Evolutionary conservation across 1,140 invertebrate genomes (phyloP).

Genomic region (Drosophila carrolli): DNA sequence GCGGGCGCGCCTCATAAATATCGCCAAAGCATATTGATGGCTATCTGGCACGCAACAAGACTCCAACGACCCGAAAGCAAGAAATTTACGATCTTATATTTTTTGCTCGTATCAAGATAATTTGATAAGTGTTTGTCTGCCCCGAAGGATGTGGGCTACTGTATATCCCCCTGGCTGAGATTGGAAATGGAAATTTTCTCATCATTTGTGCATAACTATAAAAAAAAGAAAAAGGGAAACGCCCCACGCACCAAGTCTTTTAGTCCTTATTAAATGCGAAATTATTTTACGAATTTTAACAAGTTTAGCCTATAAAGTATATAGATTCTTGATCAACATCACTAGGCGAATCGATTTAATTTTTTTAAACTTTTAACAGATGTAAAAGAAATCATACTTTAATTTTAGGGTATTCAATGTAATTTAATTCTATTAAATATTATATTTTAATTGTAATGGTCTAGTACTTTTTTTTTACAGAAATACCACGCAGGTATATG

Average conservation of each 20-base stretch:
- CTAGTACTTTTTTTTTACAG: not conserved
- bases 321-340: too few relatives aligned
- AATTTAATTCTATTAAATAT: not conserved
- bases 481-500: not conserved
- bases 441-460: not conserved
- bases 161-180: conserved; percentile 29
- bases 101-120: conserved; percentile 56
- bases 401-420: too few relatives aligned
- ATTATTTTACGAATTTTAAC: too few relatives aligned
- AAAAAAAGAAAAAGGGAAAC: not conserved
- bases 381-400: too few relatives aligned
- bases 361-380: too few relatives aligned
- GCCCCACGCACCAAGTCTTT: not conserved
- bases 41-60: conserved; percentile 73
- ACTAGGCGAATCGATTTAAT: too few relatives aligned
- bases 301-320: too few relatives aligned
- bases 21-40: conserved; percentile 80
- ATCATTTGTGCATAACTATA: conserved; percentile 1
- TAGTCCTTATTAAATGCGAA: too few relatives aligned
- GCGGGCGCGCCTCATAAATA: conserved; percentile 80
- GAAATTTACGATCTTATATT: conserved; percentile 14
- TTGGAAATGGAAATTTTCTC: conserved; percentile 11
- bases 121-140: conserved; percentile 76
- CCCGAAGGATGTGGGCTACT: conserved; percentile 54
- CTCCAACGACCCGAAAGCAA: conserved; percentile 13